Base-by-base conservation (phyloP, 1,140 invertebrate species). In the Orius insidiosus region DNA sequence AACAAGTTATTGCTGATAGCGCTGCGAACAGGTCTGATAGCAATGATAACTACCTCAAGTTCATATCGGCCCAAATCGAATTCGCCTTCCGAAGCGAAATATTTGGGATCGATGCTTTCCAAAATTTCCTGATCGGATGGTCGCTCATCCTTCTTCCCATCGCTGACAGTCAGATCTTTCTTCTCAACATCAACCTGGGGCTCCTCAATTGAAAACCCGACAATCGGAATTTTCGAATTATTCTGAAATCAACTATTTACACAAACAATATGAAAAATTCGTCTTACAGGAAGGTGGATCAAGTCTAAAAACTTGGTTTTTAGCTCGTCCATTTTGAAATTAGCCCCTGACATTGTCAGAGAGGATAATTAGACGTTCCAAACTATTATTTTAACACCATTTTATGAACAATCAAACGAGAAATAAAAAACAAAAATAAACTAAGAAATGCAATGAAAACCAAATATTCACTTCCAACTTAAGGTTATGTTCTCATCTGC, bases 81-180 rank as follows among this genome's bases (percentile, higher is more conserved):
- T 2, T 35, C 24, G 8, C 39, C 40, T 24, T 48, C 46, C 39
- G 16, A 36, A n/a, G 44, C 41, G 30, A 53, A 58, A 43, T 55
- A 58, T 15, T 53, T 49, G 35, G 48, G 38, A 31, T 54, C 51
- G 31, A 58, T 52, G 16, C 46, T 49, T 34, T 55, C 54, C 19
- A 58, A 41, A 13, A 58, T 51, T 45, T 58, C 56, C 38, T 52
- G 46, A 49, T 58, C 56, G 41, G 53, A 49, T 8, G 47, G 46
- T 36, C 46, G 34, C 9, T 54, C 50, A 8, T 15, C 5, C 11
- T 47, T 34, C 2, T 18, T 32, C 11, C 19, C 7, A n/a, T n/a
- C n/a, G 36, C 16, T 30, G 0, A 30, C 13, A n/a, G 18, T 35
- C 5, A 11, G 3, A 9, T 43, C 44, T 36, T 44, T 33, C n/a